phyloP scores from a whole-genome alignment of 2,888 invertebrate genomes.

The Drosophila koepferae region DNA sequence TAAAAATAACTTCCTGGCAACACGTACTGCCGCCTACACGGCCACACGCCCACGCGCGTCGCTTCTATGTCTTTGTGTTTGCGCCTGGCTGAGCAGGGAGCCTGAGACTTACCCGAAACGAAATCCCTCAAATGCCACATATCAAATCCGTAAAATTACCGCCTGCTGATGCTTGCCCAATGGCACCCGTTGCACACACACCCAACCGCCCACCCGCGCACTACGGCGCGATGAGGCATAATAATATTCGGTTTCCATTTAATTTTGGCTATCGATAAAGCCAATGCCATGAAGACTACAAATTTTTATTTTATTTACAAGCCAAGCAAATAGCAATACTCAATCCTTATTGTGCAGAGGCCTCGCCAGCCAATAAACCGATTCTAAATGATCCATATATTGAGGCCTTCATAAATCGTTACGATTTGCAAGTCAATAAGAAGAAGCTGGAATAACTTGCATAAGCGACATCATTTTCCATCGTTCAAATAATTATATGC shows the following conservation, averaged over 20 bases:
- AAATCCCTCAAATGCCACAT: constrained; percentile 49
- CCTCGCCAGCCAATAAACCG: constrained; percentile 21
- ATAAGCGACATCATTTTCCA: not conserved
- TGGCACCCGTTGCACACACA: constrained; percentile 26
- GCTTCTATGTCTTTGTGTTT: constrained; percentile 35
- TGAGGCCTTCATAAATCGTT: constrained; percentile 47
- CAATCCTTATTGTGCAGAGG: constrained; percentile 34
- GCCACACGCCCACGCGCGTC: not conserved
- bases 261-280: constrained; percentile 36
- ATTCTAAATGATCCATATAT: constrained; percentile 43
- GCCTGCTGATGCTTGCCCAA: constrained; percentile 61
- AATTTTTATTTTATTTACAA: constrained; percentile 71
- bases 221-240: constrained; percentile 50
- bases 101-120: constrained; percentile 25
- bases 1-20: constrained; percentile 61
- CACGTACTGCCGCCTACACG: constrained; percentile 41
- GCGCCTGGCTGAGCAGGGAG: constrained; percentile 48
- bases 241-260: constrained; percentile 67
- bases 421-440: constrained; percentile 57
- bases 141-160: constrained; percentile 51
- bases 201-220: not conserved
- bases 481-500: not conserved
- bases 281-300: constrained; percentile 62
- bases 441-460: not conserved
- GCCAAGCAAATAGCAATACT: constrained; percentile 28